Evolutionary conservation across 1,140 invertebrate species (phyloP).

Genomic region (Solen grandis): DNA sequence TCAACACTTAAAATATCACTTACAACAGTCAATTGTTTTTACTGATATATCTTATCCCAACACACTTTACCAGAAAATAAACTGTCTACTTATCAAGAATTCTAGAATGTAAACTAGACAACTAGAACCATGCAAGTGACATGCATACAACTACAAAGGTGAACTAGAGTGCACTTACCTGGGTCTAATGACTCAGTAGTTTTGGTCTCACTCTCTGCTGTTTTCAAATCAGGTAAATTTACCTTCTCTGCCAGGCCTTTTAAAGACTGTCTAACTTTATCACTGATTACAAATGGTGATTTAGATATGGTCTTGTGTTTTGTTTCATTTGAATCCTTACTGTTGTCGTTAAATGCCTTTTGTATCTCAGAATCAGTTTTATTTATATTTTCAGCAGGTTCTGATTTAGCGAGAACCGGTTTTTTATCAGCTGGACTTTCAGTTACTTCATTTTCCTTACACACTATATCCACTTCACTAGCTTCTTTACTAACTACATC

Average conservation of each 20-base stretch:
- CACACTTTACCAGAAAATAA: too few relatives aligned
- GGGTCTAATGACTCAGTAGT: background rate
- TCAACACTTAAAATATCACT: too few relatives aligned
- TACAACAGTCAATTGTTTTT: too few relatives aligned
- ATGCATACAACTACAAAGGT: background rate
- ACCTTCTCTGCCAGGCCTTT: conserved; percentile 43
- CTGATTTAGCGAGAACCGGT: background rate
- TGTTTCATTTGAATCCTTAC: background rate
- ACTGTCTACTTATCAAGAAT: background rate
- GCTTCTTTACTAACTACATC: too few relatives aligned
- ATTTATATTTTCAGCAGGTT: background rate
- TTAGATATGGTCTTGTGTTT: conserved; percentile 2
- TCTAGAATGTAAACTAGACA: background rate
- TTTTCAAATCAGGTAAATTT: background rate
- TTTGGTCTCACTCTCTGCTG: background rate
- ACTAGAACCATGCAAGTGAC: background rate
- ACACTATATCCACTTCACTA: background rate
- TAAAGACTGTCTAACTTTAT: conserved; percentile 47
- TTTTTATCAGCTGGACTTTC: background rate
- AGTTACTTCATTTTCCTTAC: background rate
- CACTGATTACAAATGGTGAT: conserved; percentile 32
- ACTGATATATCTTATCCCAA: too few relatives aligned
- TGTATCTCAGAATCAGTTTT: conserved; percentile 8
- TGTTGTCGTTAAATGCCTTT: background rate
- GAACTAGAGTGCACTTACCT: background rate